phyloP scores from a whole-genome alignment of 2,888 invertebrate genomes.

The Calameuta filiformis region DNA sequence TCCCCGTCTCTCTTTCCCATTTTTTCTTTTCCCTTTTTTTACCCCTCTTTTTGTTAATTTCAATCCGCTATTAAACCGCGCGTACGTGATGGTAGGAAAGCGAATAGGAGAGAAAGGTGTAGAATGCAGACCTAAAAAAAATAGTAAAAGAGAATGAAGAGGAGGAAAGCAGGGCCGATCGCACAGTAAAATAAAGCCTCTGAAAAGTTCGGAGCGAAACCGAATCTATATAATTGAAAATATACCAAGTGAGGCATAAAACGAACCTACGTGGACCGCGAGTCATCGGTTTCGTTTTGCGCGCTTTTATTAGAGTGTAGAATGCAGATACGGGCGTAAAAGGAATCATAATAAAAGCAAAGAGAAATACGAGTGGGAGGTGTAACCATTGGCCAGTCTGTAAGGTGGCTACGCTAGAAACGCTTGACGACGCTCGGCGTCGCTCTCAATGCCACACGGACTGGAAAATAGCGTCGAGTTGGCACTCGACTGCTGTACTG shows the following conservation, averaged over 20 bases:
- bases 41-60: slow-evolving; percentile 1
- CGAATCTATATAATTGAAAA: slow-evolving; percentile 21
- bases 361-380: background rate
- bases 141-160: background rate
- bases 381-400: background rate
- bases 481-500: slow-evolving; percentile 30
- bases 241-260: slow-evolving; percentile 22
- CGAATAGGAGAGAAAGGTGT: background rate
- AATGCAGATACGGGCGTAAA: background rate
- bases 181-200: slow-evolving; percentile 12
- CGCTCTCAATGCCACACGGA: slow-evolving; percentile 4
- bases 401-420: background rate
- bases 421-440: background rate
- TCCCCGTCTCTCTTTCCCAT: background rate
- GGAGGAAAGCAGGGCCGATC: background rate
- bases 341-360: slow-evolving; percentile 2
- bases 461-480: slow-evolving; percentile 32
- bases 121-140: background rate
- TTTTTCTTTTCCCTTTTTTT: background rate
- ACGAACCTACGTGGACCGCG: slow-evolving; percentile 7
- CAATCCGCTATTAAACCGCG: slow-evolving; percentile 10
- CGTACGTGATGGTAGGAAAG: slow-evolving; percentile 1
- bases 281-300: background rate
- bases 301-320: slow-evolving; percentile 2
- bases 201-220: slow-evolving; percentile 7